Conservation (phyloP, 1,140 invertebrate species). For the Bombus pascuorum region DNA sequence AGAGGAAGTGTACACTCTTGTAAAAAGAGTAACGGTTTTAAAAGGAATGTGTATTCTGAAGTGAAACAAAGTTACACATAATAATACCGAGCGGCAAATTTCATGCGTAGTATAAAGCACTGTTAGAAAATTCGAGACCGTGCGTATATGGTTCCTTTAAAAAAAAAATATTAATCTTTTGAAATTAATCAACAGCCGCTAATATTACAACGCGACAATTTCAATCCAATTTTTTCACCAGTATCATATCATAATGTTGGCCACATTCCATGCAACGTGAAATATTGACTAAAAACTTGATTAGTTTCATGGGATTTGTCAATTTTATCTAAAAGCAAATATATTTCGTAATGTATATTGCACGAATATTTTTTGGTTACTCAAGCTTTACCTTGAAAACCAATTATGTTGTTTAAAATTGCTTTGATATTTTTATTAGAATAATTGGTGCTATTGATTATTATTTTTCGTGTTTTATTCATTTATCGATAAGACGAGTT, state of each 20-base stretch:
- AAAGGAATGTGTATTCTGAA: conserved; percentile 25
- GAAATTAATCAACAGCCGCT: conserved; percentile 50
- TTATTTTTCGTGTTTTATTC: conserved; percentile 26
- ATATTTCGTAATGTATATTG: conserved; percentile 13
- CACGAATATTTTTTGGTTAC: conserved; percentile 46
- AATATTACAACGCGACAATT: conserved; percentile 58
- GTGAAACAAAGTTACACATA: conserved; percentile 35
- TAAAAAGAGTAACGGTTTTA: conserved; percentile 81
- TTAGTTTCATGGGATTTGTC: conserved; percentile 11
- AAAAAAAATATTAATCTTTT: conserved; percentile 31
- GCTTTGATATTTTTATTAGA: neutral
- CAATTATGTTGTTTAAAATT: neutral
- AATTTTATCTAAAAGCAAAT: conserved; percentile 22
- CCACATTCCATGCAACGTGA: conserved; percentile 59
- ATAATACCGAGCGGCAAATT: conserved; percentile 40
- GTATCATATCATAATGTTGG: conserved; percentile 8
- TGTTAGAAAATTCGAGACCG: conserved; percentile 51
- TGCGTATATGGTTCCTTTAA: conserved; percentile 33
- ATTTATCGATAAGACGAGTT: neutral
- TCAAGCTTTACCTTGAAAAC: neutral
- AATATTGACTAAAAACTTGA: conserved; percentile 9
- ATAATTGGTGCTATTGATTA: conserved; percentile 57
- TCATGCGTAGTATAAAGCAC: conserved; percentile 60
- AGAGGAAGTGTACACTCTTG: conserved; percentile 94
- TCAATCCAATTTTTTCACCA: conserved; percentile 19